Base-by-base conservation (phyloP, 2,888 invertebrate species). In the Chaetogeoica ovagalla region DNA sequence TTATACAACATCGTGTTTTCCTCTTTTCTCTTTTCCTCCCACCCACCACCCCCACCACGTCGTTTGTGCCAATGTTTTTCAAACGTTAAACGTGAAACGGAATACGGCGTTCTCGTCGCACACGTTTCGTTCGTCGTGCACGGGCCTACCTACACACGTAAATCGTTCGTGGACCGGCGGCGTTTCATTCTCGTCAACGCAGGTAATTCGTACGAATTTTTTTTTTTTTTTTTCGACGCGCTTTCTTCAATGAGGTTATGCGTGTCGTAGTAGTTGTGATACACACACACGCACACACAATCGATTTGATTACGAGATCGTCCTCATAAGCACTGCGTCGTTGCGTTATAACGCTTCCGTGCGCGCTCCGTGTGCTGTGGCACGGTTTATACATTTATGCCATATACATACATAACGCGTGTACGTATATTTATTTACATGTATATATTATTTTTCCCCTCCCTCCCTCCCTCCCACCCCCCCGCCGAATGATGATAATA, bases 221-320 rank as follows among this genome's bases (percentile, higher is more conserved):
- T 30, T 30, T 30, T 30, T 43, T 43, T 43, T 39, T 23, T 63
- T 79, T 79, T 79, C 30, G 7, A 19, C 5, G 62, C 39, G 57
- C 17, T 39, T n/a, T n/a, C n/a, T n/a, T 70, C 79, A 57, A 71
- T 77, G 79, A 79, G 79, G 79, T 79, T 79, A 79, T 69, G 55
- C 70, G 39, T 37, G 62, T 63, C 63, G 30, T 30, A 30, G 30
- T 30, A 30, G 30, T 30, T 30, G 30, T 30, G 30, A 4, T 30
- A 30, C 30, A 30, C 30, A 30, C 30, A 30, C 30, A 30, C 30
- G 4, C 30, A 4, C 63, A 79, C 23, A 79, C 70, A 79, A 79
- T 79, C 70, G 79, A 63, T 71, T 71, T 79, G 79, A 79, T 79
- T 79, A 79, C 70, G 55, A 79, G 62, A 63, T 66, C 30, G 55